Evolutionary conservation across 1,140 invertebrate species (phyloP).

Genomic region (Pentalonia nigronervosa): DNA sequence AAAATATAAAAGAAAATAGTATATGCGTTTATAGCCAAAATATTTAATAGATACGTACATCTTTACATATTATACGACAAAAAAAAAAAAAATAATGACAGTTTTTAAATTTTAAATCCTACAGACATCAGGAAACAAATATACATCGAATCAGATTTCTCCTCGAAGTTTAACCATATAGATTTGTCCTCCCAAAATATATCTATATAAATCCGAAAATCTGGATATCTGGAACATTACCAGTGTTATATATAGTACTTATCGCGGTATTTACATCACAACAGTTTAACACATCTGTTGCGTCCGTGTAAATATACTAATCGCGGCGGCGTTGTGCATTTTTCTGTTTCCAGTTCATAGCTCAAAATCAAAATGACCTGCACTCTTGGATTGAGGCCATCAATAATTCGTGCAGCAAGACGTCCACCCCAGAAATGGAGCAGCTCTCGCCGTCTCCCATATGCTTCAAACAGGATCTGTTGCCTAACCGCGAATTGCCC

Average conservation of each 20-base stretch:
- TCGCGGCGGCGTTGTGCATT: background rate
- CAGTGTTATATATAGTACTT: background rate
- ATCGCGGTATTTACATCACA: background rate
- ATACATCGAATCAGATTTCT: background rate
- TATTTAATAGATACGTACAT: too few species aligned
- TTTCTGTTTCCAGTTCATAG: conserved; percentile 58
- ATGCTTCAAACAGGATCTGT: conserved; percentile 45
- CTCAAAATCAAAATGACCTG: conserved; percentile 58
- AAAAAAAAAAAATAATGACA: background rate
- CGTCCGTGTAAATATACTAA: background rate
- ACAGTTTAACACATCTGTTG: too few species aligned
- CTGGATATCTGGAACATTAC: background rate
- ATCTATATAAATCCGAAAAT: background rate
- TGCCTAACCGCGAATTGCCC: conserved; percentile 38
- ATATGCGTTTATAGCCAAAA: too few species aligned
- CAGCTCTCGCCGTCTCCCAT: background rate
- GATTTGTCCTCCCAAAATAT: background rate
- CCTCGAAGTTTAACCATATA: background rate
- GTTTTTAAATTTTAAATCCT: background rate
- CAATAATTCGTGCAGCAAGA: conserved; percentile 37
- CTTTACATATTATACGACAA: too few species aligned
- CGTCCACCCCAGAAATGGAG: background rate
- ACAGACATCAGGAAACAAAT: background rate
- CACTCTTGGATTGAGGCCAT: conserved; percentile 58
- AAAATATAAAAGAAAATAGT: too few species aligned